Evolutionary conservation across 35 echinoderm and acorn worm genomes (phyloP), one percentile per base, ranked within the genome.

Genomic region (Ptychodera flava): DNA sequence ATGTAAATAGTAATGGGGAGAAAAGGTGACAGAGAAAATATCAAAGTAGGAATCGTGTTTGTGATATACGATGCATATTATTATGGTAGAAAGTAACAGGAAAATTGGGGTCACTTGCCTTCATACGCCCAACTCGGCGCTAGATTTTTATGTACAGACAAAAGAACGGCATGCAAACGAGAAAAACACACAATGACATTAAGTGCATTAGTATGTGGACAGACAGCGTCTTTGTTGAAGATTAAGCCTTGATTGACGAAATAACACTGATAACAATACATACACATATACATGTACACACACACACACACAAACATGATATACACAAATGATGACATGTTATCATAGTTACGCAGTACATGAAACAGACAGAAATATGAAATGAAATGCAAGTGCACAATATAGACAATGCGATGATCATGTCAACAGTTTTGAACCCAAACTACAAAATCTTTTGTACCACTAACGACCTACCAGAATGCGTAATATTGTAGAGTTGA

Each of bases 41-140:
- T n/a, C n/a, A n/a, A n/a, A n/a, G n/a, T n/a, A n/a, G n/a, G n/a
- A n/a, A n/a, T n/a, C n/a, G n/a, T n/a, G n/a, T n/a, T n/a, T n/a
- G n/a, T n/a, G n/a, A n/a, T n/a, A n/a, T n/a, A n/a, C n/a, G n/a
- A n/a, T n/a, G n/a, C n/a, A n/a, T n/a, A n/a, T n/a, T n/a, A n/a
- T n/a, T n/a, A n/a, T n/a, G n/a, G n/a, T n/a, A 35, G 30, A 37
- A 1, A 28, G 83, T 28, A 35, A 85, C 16, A 29, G n/a, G 10
- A 29, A 29, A 80, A 16, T 33, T 37, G 22, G 45, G 28, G 31
- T 36, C 79, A 93, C 91, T 93, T 93, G 91, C 91, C 91, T 92
- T 93, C 15, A 81, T 85, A 30, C 91, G 91, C 85, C 91, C 91
- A 34, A 89, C 91, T 76, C 91, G 91, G 28, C 91, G 91, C 91